Percentiles rank a stretch among this genome's conserved stretches.
phyloP scores from a whole-genome alignment of 2,113 vertebrate species.

The Aramus guarauna region DNA sequence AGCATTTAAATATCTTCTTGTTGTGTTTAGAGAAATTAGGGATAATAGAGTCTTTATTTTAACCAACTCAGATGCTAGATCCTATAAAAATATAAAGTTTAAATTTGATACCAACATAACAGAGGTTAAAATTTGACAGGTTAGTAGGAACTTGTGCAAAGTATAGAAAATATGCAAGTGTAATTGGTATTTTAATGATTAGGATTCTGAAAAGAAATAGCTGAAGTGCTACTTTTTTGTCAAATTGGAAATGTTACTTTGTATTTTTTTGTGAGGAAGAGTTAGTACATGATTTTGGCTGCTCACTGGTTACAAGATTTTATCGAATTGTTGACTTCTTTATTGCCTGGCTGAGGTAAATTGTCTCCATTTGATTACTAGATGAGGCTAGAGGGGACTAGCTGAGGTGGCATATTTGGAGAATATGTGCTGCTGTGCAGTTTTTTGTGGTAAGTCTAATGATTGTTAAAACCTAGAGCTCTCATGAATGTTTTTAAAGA shows the following conservation, averaged over 20 bases:
- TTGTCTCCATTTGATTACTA: constrained; percentile 15
- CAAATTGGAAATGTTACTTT: neutral
- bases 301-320: neutral
- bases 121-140: neutral
- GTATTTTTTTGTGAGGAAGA: neutral
- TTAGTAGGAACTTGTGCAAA: neutral
- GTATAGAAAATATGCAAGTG: neutral
- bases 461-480: neutral
- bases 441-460: neutral
- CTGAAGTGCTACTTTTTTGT: neutral
- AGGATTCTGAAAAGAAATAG: neutral
- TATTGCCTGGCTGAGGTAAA: neutral
- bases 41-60: neutral
- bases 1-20: neutral
- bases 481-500: neutral
- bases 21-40: neutral
- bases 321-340: neutral
- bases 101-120: neutral
- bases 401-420: constrained; percentile 7
- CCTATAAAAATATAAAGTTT: neutral
- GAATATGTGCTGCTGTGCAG: neutral
- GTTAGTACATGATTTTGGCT: neutral
- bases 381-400: constrained; percentile 7
- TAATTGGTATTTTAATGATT: neutral
- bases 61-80: neutral